A percentile compares a stretch with the other conserved stretches of the same genome.
Evolutionary conservation across 2,113 vertebrate genomes (phyloP).

Genomic region (Pongo pygmaeus): DNA sequence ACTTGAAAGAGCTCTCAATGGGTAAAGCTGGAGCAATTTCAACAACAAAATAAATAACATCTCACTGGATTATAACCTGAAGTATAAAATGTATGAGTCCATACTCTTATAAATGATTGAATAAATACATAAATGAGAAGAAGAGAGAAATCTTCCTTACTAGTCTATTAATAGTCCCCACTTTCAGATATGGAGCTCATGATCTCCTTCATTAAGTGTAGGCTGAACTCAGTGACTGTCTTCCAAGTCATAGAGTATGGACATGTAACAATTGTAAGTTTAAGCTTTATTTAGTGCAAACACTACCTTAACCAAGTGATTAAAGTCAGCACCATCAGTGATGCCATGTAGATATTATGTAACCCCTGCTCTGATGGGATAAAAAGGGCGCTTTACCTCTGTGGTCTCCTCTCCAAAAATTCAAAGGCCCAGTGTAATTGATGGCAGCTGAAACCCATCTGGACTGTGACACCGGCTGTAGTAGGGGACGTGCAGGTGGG

Average conservation of each 20-base stretch:
- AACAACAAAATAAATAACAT: neutral
- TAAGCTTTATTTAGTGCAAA: neutral
- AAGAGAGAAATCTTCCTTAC: neutral
- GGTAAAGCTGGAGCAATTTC: neutral
- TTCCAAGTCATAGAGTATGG: neutral
- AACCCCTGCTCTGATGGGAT: neutral
- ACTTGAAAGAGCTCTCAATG: neutral
- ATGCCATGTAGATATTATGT: neutral
- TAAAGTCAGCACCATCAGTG: neutral
- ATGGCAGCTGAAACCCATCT: too few species aligned
- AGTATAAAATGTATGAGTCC: neutral
- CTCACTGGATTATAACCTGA: neutral
- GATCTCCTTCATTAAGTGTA: neutral
- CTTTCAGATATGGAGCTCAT: too few species aligned
- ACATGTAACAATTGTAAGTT: neutral
- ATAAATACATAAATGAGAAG: neutral
- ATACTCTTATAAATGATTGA: neutral
- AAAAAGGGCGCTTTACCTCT: too few species aligned
- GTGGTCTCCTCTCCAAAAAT: neutral
- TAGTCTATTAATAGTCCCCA: neutral
- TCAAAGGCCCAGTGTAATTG: neutral
- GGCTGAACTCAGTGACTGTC: too few species aligned
- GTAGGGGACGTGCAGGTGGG: too few species aligned
- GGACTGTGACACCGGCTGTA: fast-evolving
- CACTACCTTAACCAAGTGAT: neutral